phyloP scores from a whole-genome alignment of 2,888 invertebrate species.

The Rambutsinella grinnellia region DNA sequence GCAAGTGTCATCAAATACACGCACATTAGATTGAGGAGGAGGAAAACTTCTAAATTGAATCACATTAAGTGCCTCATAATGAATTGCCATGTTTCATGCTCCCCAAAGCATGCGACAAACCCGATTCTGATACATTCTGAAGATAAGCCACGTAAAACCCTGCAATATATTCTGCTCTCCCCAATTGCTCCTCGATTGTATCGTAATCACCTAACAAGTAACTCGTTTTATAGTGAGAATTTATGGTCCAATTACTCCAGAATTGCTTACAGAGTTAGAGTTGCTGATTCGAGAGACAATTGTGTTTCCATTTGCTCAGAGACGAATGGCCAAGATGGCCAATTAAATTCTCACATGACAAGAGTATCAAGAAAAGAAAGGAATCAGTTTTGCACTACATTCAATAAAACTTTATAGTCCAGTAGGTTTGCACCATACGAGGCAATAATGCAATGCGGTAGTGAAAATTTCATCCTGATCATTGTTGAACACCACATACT shows the following conservation, averaged over 20 bases:
- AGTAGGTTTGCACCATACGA: too few species aligned
- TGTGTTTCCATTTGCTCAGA: not conserved
- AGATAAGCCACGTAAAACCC: too few species aligned
- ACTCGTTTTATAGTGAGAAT: conserved; percentile 49
- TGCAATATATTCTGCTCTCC: too few species aligned
- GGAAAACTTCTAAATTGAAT: too few species aligned
- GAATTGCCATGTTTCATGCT: conserved; percentile 25
- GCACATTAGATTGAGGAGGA: too few species aligned
- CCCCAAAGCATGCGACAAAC: too few species aligned
- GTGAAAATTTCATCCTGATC: too few species aligned
- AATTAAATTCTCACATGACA: conserved; percentile 56
- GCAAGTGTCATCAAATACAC: too few species aligned
- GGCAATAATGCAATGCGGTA: too few species aligned
- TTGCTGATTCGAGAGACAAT: conserved; percentile 29
- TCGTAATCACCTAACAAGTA: conserved; percentile 34
- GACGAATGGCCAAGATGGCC: conserved; percentile 20
- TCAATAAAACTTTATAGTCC: conserved; percentile 36
- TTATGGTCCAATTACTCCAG: conserved; percentile 53
- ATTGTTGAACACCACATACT: too few species aligned
- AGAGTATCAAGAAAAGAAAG: conserved; percentile 21
- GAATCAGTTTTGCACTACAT: conserved; percentile 1
- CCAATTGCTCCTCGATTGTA: conserved; percentile 14
- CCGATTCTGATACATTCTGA: too few species aligned
- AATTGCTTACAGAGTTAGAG: conserved; percentile 11
- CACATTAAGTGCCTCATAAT: conserved; percentile 17